phyloP scores from a whole-genome alignment of 2,888 invertebrate genomes.

The Tachina grossa region DNA sequence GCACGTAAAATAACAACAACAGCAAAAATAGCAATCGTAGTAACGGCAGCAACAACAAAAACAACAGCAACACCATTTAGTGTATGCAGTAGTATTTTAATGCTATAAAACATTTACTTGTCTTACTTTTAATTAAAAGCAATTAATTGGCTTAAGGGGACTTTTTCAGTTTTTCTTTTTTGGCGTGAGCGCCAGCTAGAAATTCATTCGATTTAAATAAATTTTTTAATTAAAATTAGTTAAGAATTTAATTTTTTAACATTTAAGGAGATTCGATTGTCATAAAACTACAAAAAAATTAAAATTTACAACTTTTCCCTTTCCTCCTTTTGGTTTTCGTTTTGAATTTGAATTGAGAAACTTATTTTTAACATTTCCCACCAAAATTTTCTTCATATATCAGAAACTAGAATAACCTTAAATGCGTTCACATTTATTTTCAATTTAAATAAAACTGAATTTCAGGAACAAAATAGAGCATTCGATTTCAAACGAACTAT shows the following conservation, averaged over 20 bases:
- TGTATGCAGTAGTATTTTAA: conserved; percentile 29
- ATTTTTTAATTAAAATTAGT: conserved; percentile 35
- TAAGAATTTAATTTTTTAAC: background rate
- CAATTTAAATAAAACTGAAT: too few species aligned
- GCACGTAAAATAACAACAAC: conserved; percentile 50
- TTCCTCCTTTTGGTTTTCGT: background rate
- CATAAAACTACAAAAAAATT: background rate
- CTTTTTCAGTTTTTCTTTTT: conserved; percentile 16
- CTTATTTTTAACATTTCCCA: too few species aligned
- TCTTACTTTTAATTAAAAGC: conserved; percentile 70
- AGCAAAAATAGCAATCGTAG: conserved; percentile 25
- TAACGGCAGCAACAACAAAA: conserved; percentile 24
- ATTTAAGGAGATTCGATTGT: background rate
- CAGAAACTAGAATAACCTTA: too few species aligned
- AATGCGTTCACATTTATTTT: too few species aligned
- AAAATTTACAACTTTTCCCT: background rate
- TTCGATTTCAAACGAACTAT: too few species aligned
- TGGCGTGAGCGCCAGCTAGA: background rate
- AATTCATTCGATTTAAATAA: conserved; percentile 2
- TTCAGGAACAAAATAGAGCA: too few species aligned
- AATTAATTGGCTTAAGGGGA: conserved; percentile 68
- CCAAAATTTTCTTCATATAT: too few species aligned
- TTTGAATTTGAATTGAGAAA: background rate
- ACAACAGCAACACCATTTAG: background rate
- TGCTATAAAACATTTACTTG: conserved; percentile 67